These are phyloP conservation scores for Stenotaenia linearis DNA, from an alignment of 2,888 invertebrate species.

Conservation along the genomic window DNA sequence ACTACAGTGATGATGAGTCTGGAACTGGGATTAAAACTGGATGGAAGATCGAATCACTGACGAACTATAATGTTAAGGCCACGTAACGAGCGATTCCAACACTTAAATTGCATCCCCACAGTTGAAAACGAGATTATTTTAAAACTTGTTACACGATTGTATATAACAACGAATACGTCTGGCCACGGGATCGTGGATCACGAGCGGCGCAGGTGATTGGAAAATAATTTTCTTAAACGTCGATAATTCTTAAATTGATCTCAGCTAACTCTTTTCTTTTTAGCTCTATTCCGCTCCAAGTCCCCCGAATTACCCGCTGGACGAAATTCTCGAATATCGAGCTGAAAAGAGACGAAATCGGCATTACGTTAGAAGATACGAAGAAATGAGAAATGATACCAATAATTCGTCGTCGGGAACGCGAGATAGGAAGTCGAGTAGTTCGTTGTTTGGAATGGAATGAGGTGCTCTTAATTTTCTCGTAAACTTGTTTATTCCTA, in stretches of 20 bases:
- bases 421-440: conserved; percentile 86
- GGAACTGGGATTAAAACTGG: neutral
- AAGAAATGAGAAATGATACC: conserved; percentile 53
- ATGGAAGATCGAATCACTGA: conserved; percentile 2
- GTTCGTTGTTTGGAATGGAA: conserved; percentile 93
- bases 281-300: neutral
- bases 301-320: neutral
- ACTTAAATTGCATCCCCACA: neutral
- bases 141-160: too few species aligned
- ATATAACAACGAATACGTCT: too few species aligned
- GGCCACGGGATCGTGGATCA: neutral
- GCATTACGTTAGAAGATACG: neutral
- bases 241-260: neutral
- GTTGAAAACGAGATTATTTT: too few species aligned
- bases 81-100: neutral
- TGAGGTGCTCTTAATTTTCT: conserved; percentile 87
- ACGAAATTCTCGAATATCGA: neutral
- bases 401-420: conserved; percentile 91
- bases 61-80: neutral
- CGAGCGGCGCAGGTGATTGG: neutral
- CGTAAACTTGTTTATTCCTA: conserved; percentile 81
- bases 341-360: neutral
- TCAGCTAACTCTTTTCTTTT: conserved; percentile 17
- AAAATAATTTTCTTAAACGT: neutral
- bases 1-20: neutral